Conservation (phyloP, 2,113 vertebrate species). For the Triplophysa rosa region DNA sequence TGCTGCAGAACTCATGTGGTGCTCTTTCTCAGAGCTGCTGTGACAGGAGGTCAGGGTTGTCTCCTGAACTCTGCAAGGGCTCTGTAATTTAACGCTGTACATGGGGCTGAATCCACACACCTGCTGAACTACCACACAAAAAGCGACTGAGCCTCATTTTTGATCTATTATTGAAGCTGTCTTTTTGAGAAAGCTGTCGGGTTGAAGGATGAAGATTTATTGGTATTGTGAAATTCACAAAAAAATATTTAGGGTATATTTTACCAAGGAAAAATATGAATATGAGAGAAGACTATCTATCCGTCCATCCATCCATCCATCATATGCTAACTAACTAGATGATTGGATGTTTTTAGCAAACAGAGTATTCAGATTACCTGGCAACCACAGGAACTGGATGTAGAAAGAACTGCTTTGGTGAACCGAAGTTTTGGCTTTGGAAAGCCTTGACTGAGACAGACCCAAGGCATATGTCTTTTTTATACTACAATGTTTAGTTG, state of each 20-base stretch:
- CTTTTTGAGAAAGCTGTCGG: slow-evolving; percentile 23
- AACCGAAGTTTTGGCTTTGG: slow-evolving; percentile 6
- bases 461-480: no score
- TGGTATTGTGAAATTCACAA: not conserved
- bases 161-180: slow-evolving; percentile 43
- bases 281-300: no score
- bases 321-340: no score
- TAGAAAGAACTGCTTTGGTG: not conserved
- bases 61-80: slow-evolving; percentile 15
- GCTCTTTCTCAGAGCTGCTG: slow-evolving; percentile 7
- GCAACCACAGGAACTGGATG: not conserved
- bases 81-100: slow-evolving; percentile 26
- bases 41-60: slow-evolving; percentile 16
- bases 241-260: not conserved
- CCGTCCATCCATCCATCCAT: no score
- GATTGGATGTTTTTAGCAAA: no score
- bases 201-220: slow-evolving; percentile 23
- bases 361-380: slow-evolving; percentile 3
- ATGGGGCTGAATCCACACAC: slow-evolving; percentile 15
- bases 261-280: slow-evolving; percentile 8
- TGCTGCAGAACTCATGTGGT: slow-evolving; percentile 15
- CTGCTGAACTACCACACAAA: slow-evolving; percentile 20
- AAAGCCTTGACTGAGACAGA: no score
- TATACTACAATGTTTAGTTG: no score
- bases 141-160: not conserved